Evolutionary conservation across 2,888 invertebrate species (phyloP).

Genomic region (Asteroscopus sphinx): DNA sequence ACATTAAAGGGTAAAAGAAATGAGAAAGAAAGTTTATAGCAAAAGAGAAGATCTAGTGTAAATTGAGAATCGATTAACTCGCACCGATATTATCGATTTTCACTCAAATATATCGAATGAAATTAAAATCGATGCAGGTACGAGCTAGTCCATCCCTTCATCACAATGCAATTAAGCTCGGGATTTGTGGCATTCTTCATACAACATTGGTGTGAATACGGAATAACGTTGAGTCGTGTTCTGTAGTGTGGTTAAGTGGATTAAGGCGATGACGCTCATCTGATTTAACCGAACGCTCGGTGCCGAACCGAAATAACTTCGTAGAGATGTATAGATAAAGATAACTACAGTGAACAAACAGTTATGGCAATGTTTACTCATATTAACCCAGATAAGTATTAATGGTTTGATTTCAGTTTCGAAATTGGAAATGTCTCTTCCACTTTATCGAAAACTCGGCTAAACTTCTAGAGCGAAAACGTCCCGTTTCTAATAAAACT

Average conservation of each 20-base stretch:
- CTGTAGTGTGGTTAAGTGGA: slow-evolving; percentile 59
- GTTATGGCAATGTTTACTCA: slow-evolving; percentile 39
- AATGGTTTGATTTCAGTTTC: slow-evolving; percentile 29
- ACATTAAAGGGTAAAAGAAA: slow-evolving; percentile 4
- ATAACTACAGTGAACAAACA: slow-evolving; percentile 39
- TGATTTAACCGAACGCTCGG: slow-evolving; percentile 56
- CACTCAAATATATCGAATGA: too few relatives aligned
- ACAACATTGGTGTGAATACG: slow-evolving; percentile 41
- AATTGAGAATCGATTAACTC: slow-evolving; percentile 1
- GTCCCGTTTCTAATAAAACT: too few relatives aligned
- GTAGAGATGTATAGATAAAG: slow-evolving; percentile 31
- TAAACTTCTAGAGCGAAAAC: too few relatives aligned
- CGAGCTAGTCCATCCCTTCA: neutral
- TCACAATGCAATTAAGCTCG: slow-evolving; percentile 28
- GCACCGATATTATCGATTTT: too few relatives aligned
- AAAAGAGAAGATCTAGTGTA: neutral
- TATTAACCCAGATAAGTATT: slow-evolving; percentile 17
- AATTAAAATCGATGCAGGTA: neutral
- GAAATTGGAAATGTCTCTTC: slow-evolving; percentile 11
- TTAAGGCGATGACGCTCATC: slow-evolving; percentile 60
- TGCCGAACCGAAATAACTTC: slow-evolving; percentile 53
- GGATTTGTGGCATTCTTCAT: slow-evolving; percentile 40
- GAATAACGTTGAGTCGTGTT: slow-evolving; percentile 50
- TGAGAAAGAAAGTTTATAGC: neutral
- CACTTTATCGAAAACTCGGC: neutral